Conservation (phyloP, 1,140 invertebrate genomes). For the Psilanteris sp. region DNA sequence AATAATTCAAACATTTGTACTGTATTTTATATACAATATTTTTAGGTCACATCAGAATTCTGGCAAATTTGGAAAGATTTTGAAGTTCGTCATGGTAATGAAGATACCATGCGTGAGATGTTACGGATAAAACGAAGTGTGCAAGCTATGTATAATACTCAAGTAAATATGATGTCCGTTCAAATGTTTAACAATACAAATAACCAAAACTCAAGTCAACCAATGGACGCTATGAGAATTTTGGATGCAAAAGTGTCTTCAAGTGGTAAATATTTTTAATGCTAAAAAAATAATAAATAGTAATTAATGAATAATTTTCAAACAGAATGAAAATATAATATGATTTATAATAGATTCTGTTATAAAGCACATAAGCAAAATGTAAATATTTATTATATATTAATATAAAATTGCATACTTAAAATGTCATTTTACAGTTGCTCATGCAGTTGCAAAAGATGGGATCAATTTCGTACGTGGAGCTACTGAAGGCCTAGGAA, state of each 20-base stretch:
- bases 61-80: constrained; percentile 99
- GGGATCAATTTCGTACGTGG: constrained; percentile 92
- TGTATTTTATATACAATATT: no score
- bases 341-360: no score
- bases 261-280: constrained; percentile 52
- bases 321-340: no score
- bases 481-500: constrained; percentile 89
- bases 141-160: constrained; percentile 97
- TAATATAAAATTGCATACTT: no score
- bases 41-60: constrained; percentile 91
- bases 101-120: constrained; percentile 99
- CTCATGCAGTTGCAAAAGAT: constrained; percentile 77
- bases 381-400: no score
- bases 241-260: constrained; percentile 88
- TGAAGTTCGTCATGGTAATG: constrained; percentile 99
- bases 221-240: constrained; percentile 92
- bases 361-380: no score
- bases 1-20: constrained; percentile 8
- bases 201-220: constrained; percentile 84
- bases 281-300: no score
- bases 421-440: constrained; percentile 8
- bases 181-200: constrained; percentile 92
- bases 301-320: no score
- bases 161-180: constrained; percentile 98
- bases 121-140: constrained; percentile 98